Base-by-base conservation (phyloP, 2,797 vertebrate genomes). In the Helicolenus hilgendorfi region DNA sequence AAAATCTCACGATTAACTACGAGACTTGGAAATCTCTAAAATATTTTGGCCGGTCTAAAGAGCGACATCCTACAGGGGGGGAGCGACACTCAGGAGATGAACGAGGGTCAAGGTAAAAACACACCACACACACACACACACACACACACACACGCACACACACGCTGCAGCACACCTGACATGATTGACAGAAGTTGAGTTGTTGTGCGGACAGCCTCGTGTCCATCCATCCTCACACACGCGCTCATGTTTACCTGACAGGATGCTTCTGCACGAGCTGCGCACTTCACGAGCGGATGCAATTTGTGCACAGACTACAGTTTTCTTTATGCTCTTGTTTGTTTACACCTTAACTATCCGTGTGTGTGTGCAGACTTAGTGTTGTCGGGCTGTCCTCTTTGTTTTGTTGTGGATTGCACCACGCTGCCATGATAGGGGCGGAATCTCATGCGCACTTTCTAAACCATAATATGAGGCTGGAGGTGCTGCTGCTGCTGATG, bases 1-100 rank as follows among this genome's bases (percentile, higher is more conserved):
- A 83, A 94, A 96, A 72, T 97, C 96, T 97, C 97, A 95, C 97
- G 96, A 96, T 96, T 92, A 94, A 94, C 88, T 86, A 91, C 95
- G 97, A 95, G 94, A 96, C 92, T 95, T 95, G 82, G 76, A 55
- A 33, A 79, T 65, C 76, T 88, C 92, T 81, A 83, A 91, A 92
- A 88, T 94, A 91, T 91, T 92, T 91, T 87, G 89, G 88, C 90
- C 84, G 88, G 93, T 83, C 74, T 75, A 87, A 90, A 96, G 92
- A 96, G 96, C 95, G 95, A 93, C 96, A 95, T 95, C 96, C 91
- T 91, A 94, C 45, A 8, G 95, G 87, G 84, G 65, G 65, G 90
- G 81, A 75, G 27, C 72, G 74, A 73, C 91, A 27, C 49, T 55
- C 78, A 15, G 85, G 82, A 85, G 91, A 81, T 67, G 63, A 77